phyloP scores from a whole-genome alignment of 2,888 invertebrate genomes.

The Linnaemya vulpina region DNA sequence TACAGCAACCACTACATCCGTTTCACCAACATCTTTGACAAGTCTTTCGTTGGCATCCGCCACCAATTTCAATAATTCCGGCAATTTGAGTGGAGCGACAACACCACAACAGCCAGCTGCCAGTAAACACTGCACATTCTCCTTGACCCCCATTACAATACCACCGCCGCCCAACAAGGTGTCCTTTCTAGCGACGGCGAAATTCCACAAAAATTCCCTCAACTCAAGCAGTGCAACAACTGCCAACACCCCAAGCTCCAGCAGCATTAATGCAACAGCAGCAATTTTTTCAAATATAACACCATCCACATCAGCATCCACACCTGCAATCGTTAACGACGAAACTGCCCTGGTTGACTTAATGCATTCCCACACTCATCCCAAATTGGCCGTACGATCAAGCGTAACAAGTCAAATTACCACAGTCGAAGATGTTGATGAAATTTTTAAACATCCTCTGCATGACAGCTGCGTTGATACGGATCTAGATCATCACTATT shows the following conservation, averaged over 20 bases:
- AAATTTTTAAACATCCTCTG: conserved; percentile 66
- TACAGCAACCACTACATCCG: conserved; percentile 65
- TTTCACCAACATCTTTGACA: conserved; percentile 75
- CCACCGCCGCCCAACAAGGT: conserved; percentile 75
- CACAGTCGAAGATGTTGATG: conserved; percentile 78
- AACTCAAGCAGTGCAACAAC: conserved; percentile 30
- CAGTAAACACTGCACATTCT: conserved; percentile 81
- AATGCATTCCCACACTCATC: conserved; percentile 72
- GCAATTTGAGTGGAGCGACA: conserved; percentile 75
- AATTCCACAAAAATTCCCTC: conserved; percentile 70
- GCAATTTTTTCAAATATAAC: conserved; percentile 76
- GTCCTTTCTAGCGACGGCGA: conserved; percentile 71
- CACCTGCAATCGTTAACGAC: conserved; percentile 7
- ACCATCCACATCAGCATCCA: conserved; percentile 37
- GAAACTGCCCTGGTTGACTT: conserved; percentile 19
- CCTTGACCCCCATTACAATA: conserved; percentile 78
- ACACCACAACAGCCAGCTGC: conserved; percentile 73
- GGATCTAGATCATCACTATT: conserved; percentile 45
- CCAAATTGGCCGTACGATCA: conserved; percentile 75
- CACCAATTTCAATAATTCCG: conserved; percentile 65
- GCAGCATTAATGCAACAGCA: conserved; percentile 72
- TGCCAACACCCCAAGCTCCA: conserved; percentile 12
- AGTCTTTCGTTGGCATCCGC: conserved; percentile 77
- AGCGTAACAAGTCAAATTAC: conserved; percentile 78
- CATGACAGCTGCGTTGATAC: conserved; percentile 59